Evolutionary conservation across 2,888 invertebrate species (phyloP).

Genomic region (Tortricodes alternella): DNA sequence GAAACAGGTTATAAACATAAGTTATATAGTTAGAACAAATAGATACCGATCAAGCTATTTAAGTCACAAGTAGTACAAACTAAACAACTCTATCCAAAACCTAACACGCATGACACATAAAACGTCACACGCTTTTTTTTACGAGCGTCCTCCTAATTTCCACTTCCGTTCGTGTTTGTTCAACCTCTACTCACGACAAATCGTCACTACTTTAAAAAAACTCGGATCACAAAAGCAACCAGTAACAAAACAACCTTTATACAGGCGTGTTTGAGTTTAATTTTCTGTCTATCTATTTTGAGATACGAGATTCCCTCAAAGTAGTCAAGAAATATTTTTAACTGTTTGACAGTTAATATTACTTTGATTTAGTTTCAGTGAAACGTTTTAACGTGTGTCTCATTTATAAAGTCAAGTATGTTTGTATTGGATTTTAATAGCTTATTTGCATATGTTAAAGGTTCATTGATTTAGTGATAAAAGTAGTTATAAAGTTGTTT

Average conservation of each 20-base stretch:
- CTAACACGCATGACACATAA: constrained; percentile 45
- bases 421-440: constrained; percentile 3
- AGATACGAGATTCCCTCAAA: too few species aligned
- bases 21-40: too few species aligned
- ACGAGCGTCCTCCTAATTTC: constrained; percentile 27
- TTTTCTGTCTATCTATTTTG: too few species aligned
- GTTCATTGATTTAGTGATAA: not conserved
- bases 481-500: too few species aligned
- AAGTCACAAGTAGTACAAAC: too few species aligned
- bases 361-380: constrained; percentile 19
- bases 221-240: too few species aligned
- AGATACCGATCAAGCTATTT: too few species aligned
- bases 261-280: too few species aligned
- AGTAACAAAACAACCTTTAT: too few species aligned
- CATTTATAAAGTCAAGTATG: constrained; percentile 9
- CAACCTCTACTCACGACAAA: too few species aligned
- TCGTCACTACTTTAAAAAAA: too few species aligned
- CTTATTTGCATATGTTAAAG: not conserved
- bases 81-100: constrained; percentile 36
- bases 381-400: not conserved
- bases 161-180: constrained; percentile 36
- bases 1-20: too few species aligned
- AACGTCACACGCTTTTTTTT: constrained; percentile 36
- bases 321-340: constrained; percentile 23
- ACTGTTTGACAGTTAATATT: constrained; percentile 25